Evolutionary conservation across 2,113 vertebrate species (phyloP).

Genomic region (Cinclus cinclus): DNA sequence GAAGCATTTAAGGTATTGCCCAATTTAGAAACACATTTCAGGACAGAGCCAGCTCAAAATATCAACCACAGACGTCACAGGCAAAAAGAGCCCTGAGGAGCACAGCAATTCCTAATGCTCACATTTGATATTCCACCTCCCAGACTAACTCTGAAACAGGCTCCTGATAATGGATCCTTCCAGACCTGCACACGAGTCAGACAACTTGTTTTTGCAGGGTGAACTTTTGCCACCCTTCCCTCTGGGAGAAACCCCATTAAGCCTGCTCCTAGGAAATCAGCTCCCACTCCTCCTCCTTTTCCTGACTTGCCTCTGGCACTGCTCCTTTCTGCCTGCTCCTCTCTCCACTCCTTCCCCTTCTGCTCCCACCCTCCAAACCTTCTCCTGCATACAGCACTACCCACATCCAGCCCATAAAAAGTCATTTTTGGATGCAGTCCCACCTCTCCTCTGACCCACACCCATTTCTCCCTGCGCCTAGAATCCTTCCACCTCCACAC

Average conservation of each 20-base stretch:
- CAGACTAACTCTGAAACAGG: neutral
- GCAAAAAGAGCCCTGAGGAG: neutral
- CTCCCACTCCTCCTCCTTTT: neutral
- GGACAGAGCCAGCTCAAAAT: neutral
- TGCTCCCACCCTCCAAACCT: neutral
- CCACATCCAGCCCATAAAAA: neutral
- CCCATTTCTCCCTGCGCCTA: neutral
- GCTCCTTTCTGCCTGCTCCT: neutral
- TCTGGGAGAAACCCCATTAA: conserved; percentile 12
- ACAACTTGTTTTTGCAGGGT: neutral
- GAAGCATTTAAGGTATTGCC: neutral
- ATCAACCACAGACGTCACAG: neutral
- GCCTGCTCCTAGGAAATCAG: neutral
- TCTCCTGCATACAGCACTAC: neutral
- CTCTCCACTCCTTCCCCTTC: neutral
- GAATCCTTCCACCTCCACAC: neutral
- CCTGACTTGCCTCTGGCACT: neutral
- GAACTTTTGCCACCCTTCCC: conserved; percentile 45
- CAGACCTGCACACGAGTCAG: conserved; percentile 20
- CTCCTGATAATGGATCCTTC: neutral
- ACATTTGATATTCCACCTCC: neutral
- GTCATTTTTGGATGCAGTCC: neutral
- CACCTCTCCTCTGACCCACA: neutral
- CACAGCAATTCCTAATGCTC: neutral
- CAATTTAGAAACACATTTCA: conserved; percentile 28